Evolutionary conservation across 2,888 invertebrate genomes (phyloP).

Genomic region (Harpagoxenus sublaevis): DNA sequence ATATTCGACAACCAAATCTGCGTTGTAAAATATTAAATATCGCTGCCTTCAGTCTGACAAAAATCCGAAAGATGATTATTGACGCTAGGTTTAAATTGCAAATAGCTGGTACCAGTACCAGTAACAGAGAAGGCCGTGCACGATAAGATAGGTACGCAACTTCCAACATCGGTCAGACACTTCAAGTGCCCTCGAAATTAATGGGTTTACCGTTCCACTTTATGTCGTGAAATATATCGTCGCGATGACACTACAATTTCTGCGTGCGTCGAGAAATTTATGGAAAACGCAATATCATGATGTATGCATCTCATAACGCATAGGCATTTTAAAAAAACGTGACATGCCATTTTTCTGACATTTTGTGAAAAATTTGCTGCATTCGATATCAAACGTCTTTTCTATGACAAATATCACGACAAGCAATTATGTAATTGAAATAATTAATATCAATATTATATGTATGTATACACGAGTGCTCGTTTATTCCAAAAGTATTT

Average conservation of each 20-base stretch:
- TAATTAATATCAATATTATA: not conserved
- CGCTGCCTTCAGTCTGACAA: slow-evolving; percentile 41
- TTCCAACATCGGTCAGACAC: slow-evolving; percentile 28
- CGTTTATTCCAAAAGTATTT: not conserved
- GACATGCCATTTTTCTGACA: not conserved
- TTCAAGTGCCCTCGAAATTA: slow-evolving; percentile 25
- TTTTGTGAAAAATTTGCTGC: not conserved
- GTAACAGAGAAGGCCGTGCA: slow-evolving; percentile 11
- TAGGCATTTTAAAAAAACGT: slow-evolving; percentile 3
- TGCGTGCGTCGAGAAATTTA: slow-evolving; percentile 29
- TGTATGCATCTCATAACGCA: slow-evolving; percentile 32
- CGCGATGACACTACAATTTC: slow-evolving; percentile 32
- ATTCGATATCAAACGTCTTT: not conserved
- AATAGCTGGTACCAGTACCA: slow-evolving; percentile 50
- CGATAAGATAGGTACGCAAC: slow-evolving; percentile 28
- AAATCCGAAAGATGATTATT: slow-evolving; percentile 65
- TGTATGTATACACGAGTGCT: not conserved
- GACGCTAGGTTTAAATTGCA: slow-evolving; percentile 67
- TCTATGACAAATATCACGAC: not conserved
- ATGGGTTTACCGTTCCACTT: slow-evolving; percentile 42
- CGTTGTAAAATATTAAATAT: slow-evolving; percentile 52
- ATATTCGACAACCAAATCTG: slow-evolving; percentile 56
- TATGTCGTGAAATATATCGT: slow-evolving; percentile 30
- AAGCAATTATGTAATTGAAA: not conserved
- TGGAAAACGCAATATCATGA: slow-evolving; percentile 34